phyloP scores from a whole-genome alignment of 2,113 vertebrate species.

The Antennarius striatus region DNA sequence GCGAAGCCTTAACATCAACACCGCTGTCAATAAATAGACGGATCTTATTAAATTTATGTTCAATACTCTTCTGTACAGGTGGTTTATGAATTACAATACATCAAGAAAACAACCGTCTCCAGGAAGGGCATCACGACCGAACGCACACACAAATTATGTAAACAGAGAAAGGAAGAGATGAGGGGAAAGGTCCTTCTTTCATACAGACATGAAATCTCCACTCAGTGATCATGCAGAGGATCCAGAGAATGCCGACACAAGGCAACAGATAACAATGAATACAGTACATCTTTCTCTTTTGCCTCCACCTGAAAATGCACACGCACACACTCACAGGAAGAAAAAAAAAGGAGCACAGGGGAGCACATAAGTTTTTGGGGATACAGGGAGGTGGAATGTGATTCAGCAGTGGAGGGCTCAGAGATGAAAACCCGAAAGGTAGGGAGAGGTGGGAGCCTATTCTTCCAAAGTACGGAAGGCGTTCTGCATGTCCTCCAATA shows the following conservation, averaged over 20 bases:
- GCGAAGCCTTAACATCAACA: slow-evolving; percentile 61
- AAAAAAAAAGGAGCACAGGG: slow-evolving; percentile 45
- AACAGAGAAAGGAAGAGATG: slow-evolving; percentile 62
- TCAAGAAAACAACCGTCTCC: slow-evolving; percentile 57
- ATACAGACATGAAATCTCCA: slow-evolving; percentile 33
- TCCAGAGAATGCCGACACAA: slow-evolving; percentile 50
- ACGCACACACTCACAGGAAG: slow-evolving; percentile 24
- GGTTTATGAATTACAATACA: slow-evolving; percentile 75
- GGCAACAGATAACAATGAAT: slow-evolving; percentile 64
- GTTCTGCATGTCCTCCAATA: slow-evolving; percentile 98
- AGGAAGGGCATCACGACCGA: slow-evolving; percentile 50
- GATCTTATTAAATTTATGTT: slow-evolving; percentile 74
- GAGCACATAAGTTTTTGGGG: slow-evolving; percentile 31
- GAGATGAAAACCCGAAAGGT: slow-evolving; percentile 44
- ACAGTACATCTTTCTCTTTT: slow-evolving; percentile 75
- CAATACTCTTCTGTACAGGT: slow-evolving; percentile 81
- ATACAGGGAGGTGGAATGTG: slow-evolving; percentile 75
- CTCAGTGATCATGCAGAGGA: slow-evolving; percentile 43
- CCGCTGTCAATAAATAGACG: slow-evolving; percentile 81
- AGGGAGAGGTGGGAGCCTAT: slow-evolving; percentile 59
- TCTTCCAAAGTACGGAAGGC: slow-evolving; percentile 96
- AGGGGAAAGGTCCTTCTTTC: slow-evolving; percentile 44
- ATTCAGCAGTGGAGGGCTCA: slow-evolving; percentile 56
- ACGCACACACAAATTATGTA: slow-evolving; percentile 63
- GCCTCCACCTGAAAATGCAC: slow-evolving; percentile 57